Conservation (phyloP, 2,113 vertebrate species). For the Aythya baeri region DNA sequence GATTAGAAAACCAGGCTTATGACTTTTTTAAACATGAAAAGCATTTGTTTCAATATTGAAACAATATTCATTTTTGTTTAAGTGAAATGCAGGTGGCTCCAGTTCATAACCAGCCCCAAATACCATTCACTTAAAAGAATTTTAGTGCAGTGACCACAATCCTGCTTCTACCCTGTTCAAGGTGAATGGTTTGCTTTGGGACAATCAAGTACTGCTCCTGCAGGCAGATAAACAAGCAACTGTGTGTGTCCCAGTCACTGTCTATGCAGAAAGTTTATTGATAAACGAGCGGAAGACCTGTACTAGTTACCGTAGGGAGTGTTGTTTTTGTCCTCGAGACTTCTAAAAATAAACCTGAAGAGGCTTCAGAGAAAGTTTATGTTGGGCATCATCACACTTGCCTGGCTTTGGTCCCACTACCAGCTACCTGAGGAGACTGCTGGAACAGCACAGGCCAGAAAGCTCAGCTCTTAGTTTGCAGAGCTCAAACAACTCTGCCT, state of each 20-base stretch:
- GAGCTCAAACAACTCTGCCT: not conserved
- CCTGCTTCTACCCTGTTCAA: not conserved
- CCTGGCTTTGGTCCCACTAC: not conserved
- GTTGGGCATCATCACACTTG: accelerated
- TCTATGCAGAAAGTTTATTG: accelerated
- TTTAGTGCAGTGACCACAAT: not conserved
- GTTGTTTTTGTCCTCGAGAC: not conserved
- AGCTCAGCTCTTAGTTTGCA: not conserved
- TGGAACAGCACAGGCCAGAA: not conserved
- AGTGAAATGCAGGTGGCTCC: not conserved
- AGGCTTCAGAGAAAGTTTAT: not conserved
- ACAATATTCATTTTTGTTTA: not conserved
- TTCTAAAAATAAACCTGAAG: not conserved
- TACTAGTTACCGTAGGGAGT: not conserved
- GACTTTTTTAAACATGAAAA: not conserved
- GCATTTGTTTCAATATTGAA: not conserved
- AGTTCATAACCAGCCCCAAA: not conserved
- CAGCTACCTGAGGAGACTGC: not conserved
- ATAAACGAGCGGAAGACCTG: not conserved
- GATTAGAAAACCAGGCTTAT: not conserved
- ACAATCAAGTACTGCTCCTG: not conserved
- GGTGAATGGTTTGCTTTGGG: not conserved
- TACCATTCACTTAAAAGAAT: accelerated
- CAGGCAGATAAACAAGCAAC: not conserved
- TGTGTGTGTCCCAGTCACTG: not conserved